Conservation (phyloP, 2,113 vertebrate genomes). For the Globicephala melas region DNA sequence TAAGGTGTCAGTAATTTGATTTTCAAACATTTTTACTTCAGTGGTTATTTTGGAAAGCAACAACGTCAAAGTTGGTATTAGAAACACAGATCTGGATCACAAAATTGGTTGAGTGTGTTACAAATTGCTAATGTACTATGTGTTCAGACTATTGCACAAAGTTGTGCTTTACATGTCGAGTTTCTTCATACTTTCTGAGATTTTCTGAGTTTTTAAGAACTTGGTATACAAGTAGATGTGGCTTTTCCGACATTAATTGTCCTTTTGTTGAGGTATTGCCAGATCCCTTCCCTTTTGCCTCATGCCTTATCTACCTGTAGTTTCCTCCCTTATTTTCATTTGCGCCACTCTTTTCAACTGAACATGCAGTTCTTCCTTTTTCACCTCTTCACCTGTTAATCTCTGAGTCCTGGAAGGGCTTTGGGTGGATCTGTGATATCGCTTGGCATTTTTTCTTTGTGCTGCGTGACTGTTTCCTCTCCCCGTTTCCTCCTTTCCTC, state of each 20-base stretch:
- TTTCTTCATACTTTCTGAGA: not conserved
- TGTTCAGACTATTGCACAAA: not conserved
- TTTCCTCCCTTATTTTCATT: fast-evolving
- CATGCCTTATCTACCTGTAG: fast-evolving
- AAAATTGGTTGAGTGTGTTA: not conserved
- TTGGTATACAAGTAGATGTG: not conserved
- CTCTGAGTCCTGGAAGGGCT: not conserved
- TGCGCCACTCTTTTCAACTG: not conserved
- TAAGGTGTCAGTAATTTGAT: not conserved
- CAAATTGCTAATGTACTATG: not conserved
- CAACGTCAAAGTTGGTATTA: not conserved
- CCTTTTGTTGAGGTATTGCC: not conserved
- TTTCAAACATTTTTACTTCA: not conserved
- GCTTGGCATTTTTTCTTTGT: fast-evolving
- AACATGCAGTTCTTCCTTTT: not conserved
- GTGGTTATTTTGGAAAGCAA: not conserved
- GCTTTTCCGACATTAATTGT: not conserved
- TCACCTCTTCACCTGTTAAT: not conserved
- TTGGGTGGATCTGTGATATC: too few species aligned
- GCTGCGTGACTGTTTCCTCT: not conserved
- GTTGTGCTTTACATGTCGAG: not conserved
- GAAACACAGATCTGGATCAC: not conserved
- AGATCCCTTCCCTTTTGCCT: not conserved
- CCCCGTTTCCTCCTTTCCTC: fast-evolving
- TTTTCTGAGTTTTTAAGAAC: not conserved